These are phyloP conservation scores for Carassius carassius DNA, from an alignment of 2,113 vertebrate genomes.

Conservation along the genomic window DNA sequence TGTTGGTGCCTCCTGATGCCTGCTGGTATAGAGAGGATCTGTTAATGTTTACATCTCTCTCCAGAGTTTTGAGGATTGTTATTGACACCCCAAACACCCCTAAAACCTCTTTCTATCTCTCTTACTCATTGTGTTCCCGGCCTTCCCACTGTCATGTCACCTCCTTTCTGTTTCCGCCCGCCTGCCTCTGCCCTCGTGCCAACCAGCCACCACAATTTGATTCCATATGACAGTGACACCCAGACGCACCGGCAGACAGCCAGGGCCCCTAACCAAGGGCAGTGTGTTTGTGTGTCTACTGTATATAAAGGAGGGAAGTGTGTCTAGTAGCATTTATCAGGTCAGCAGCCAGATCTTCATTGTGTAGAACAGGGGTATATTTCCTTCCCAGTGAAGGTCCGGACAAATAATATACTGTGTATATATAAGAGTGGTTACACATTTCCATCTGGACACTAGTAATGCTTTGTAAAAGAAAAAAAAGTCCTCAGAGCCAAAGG, in stretches of 20 bases:
- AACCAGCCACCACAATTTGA: slow-evolving; percentile 58
- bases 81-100: slow-evolving; percentile 1
- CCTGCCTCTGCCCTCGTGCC: slow-evolving; percentile 59
- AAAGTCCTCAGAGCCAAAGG: too few relatives aligned
- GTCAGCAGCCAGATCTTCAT: slow-evolving; percentile 39
- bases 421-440: too few relatives aligned
- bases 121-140: slow-evolving; percentile 60
- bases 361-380: slow-evolving; percentile 4
- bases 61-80: slow-evolving; percentile 6
- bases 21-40: slow-evolving; percentile 38
- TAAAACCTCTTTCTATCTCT: slow-evolving; percentile 18
- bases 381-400: too few relatives aligned
- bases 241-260: slow-evolving; percentile 62
- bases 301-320: slow-evolving; percentile 33
- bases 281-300: slow-evolving; percentile 21
- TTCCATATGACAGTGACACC: slow-evolving; percentile 72
- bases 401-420: too few relatives aligned
- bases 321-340: slow-evolving; percentile 36
- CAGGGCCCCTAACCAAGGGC: slow-evolving; percentile 48
- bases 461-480: too few relatives aligned
- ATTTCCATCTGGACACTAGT: too few relatives aligned
- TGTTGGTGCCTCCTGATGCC: background rate
- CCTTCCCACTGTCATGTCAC: slow-evolving; percentile 69
- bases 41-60: slow-evolving; percentile 57
- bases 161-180: slow-evolving; percentile 65